Evolutionary conservation across 30 jellyfish, hydroid and myxozoan genomes (phyloP), one percentile per base, ranked within the genome.

Genomic region (Morbakka virulenta): DNA sequence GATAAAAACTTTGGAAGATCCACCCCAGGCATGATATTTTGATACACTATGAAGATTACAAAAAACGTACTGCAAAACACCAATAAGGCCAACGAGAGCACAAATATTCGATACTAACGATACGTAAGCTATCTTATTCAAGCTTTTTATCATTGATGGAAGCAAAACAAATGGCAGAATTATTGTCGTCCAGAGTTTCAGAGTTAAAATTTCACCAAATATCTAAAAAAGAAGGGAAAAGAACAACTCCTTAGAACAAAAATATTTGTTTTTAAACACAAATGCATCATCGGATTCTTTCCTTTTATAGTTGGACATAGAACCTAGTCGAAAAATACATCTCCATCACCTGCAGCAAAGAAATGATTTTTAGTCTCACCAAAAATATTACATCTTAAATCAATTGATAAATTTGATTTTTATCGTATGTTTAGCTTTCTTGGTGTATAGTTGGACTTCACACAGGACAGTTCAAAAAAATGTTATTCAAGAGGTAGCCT

Each of bases 81-180:
- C 95, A 32, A 51, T 76, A 35, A 84, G 74, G 2, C 95, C 95
- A 67, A 50, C 74, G 64, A 84, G 67, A 0, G 95, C 84, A 20
- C 74, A 35, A 48, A 84, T 64, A 51, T 74, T 74, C 14, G 95
- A 83, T 4, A 65, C 28, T 6, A 84, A 50, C 25, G 95, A 84
- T 24, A 84, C 67, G 68, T 84, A 84, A 1, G 95, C 76, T 30
- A 84, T 84, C 67, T 73, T 64, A 0, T 52, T 84, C 79, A 84
- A 51, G 23, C 75, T 86, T 24, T 69, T 85, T 25, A 84, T 49
- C 64, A 17, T 70, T 50, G 87, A 35, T 6, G 52, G 85, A 1
- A 33, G 62, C 2, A 84, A 64, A 33, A 84, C 67, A 0, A 80
- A 79, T n/a, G 88, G 89, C 24, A 84, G 80, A 2, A 74, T 12